Conservation (phyloP, 2,113 vertebrate species). For the Erythrolamprus reginae region DNA sequence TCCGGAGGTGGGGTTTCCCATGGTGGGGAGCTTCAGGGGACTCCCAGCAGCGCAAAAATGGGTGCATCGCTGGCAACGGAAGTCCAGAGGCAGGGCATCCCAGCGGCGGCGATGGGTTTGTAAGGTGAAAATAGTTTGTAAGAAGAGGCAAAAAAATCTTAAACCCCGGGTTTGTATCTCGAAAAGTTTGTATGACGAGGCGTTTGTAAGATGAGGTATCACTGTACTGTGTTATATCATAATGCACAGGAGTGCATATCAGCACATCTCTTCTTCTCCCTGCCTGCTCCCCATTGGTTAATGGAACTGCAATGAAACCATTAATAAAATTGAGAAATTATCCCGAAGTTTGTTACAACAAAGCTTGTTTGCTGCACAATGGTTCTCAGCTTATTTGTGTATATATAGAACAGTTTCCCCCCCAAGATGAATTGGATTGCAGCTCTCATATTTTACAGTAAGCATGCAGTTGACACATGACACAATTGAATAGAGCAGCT, state of each 20-base stretch:
- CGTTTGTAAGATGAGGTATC: no score
- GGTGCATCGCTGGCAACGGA: no score
- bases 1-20: no score
- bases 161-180: no score
- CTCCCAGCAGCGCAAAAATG: no score
- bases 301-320: neutral
- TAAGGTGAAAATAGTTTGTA: no score
- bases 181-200: no score
- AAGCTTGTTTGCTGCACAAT: neutral
- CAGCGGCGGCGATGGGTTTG: no score
- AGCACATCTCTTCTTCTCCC: neutral
- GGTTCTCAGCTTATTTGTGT: neutral
- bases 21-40: no score
- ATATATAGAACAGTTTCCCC: neutral
- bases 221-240: slow-evolving; percentile 11
- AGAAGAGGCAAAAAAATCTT: no score
- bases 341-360: neutral
- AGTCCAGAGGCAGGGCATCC: no score
- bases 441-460: neutral
- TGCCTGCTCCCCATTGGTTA: slow-evolving; percentile 8
- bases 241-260: neutral
- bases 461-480: neutral
- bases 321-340: slow-evolving; percentile 29
- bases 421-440: neutral
- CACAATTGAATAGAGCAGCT: neutral